Percentiles rank a stretch among this genome's conserved stretches.
Evolutionary conservation across 2,113 vertebrate species (phyloP).

Genomic region (Acanthisitta chloris): DNA sequence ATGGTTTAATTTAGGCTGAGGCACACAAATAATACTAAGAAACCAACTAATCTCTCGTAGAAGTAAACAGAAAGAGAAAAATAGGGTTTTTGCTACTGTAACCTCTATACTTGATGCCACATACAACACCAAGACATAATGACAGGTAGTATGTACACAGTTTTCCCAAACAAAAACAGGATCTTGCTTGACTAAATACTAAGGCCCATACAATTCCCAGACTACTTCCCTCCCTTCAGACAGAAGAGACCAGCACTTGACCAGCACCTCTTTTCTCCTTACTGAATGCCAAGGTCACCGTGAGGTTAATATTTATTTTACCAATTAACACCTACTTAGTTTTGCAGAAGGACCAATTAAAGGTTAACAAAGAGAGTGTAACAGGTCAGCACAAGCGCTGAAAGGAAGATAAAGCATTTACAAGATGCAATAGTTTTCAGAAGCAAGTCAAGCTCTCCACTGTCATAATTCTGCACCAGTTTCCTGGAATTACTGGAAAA

Average conservation of each 20-base stretch:
- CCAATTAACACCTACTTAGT: not conserved
- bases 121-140: not conserved
- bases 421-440: not conserved
- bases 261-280: not conserved
- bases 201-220: not conserved
- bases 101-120: not conserved
- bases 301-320: conserved; percentile 23
- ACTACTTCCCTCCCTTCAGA: not conserved
- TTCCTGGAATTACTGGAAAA: not conserved
- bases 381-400: not conserved
- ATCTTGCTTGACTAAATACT: not conserved
- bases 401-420: not conserved
- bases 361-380: not conserved
- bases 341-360: not conserved
- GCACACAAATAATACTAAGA: not conserved
- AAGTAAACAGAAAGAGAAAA: not conserved
- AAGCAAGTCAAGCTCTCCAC: not conserved
- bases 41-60: not conserved
- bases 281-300: not conserved
- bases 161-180: not conserved
- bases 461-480: not conserved
- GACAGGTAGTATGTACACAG: not conserved
- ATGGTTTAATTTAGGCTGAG: not conserved
- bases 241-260: not conserved
- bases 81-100: not conserved